Evolutionary conservation across 2,797 vertebrate species (phyloP).

Genomic region (Poecilia gillii): DNA sequence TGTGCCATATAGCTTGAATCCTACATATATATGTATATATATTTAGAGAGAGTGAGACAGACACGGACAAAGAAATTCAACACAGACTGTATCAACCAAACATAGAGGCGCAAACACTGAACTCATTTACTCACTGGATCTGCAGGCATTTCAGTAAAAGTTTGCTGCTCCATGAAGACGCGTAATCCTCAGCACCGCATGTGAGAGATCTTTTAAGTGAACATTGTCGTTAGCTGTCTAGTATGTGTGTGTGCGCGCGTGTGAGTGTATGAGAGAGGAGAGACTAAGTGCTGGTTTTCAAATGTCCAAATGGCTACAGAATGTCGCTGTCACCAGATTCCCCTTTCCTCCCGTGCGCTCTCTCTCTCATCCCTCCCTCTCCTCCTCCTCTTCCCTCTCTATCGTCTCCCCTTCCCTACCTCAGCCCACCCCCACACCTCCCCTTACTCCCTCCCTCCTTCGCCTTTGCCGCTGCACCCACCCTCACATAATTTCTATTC

Average conservation of each 20-base stretch:
- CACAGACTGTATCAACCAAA: conserved; percentile 23
- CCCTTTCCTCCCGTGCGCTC: conserved; percentile 45
- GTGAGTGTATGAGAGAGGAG: neutral
- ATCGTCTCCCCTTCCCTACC: conserved; percentile 47
- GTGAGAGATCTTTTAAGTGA: conserved; percentile 55
- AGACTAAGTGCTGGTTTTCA: conserved; percentile 50
- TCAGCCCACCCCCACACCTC: conserved; percentile 27
- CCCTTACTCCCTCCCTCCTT: conserved; percentile 47
- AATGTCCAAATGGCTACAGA: conserved; percentile 60
- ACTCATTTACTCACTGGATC: conserved; percentile 68
- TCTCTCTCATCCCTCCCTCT: conserved; percentile 37
- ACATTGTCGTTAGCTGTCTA: conserved; percentile 71
- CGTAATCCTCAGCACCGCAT: conserved; percentile 73
- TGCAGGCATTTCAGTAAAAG: conserved; percentile 74
- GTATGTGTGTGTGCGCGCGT: conserved; percentile 23
- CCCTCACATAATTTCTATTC: conserved; percentile 83
- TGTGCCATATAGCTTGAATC: conserved; percentile 8
- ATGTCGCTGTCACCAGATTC: conserved; percentile 65
- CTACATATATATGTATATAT: neutral
- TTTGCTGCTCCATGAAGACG: conserved; percentile 83
- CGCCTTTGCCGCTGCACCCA: conserved; percentile 79
- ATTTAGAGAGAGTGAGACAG: neutral
- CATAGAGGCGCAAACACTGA: conserved; percentile 27
- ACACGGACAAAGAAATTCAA: conserved; percentile 12
- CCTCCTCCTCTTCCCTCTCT: conserved; percentile 41